phyloP scores from a whole-genome alignment of 2,888 invertebrate genomes.

The Celastrina argiolus region DNA sequence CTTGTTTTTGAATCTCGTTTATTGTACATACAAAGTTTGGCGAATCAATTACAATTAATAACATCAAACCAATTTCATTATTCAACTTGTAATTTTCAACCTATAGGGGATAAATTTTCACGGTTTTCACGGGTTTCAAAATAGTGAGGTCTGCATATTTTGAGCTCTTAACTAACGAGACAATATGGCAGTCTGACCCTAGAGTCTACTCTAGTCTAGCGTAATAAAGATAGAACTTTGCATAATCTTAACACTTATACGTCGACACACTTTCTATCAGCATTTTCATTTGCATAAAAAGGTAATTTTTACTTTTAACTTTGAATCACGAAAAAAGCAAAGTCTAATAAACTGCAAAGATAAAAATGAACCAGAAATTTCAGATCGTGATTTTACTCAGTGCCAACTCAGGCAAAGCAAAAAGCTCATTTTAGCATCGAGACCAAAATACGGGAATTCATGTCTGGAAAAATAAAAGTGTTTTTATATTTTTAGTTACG shows the following conservation, averaged over 20 bases:
- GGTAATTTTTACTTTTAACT: not conserved
- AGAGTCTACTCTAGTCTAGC: not conserved
- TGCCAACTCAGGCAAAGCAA: not conserved
- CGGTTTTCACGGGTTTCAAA: not conserved
- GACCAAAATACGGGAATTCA: not conserved
- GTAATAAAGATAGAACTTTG: not conserved
- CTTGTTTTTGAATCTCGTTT: constrained; percentile 2
- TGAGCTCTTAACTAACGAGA: too few relatives aligned
- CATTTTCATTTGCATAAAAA: not conserved
- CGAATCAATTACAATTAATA: constrained; percentile 19
- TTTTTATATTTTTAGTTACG: too few relatives aligned
- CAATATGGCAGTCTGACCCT: too few relatives aligned
- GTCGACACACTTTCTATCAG: not conserved
- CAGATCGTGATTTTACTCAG: not conserved
- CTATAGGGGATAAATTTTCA: not conserved
- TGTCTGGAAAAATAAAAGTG: not conserved
- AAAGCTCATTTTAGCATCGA: not conserved
- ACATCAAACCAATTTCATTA: constrained; percentile 2
- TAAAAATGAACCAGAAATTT: not conserved
- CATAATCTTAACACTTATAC: not conserved
- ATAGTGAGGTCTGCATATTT: too few relatives aligned
- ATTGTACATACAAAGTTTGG: not conserved
- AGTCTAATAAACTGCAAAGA: not conserved
- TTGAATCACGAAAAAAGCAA: not conserved
- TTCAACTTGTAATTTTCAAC: constrained; percentile 2